Evolutionary conservation across 1,140 invertebrate species (phyloP).

Genomic region (Papilio glaucus): DNA sequence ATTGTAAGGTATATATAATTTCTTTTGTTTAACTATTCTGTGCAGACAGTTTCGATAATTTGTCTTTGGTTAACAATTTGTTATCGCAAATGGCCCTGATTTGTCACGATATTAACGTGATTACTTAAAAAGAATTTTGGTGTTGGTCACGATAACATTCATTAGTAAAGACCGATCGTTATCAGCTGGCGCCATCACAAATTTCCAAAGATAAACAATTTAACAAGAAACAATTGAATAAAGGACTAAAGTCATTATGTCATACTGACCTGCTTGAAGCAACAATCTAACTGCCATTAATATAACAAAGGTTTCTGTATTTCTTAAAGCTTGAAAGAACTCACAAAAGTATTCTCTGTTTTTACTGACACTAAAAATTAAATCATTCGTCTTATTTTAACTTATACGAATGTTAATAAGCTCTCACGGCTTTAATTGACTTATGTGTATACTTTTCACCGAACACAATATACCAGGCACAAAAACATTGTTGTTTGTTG

Average conservation of each 20-base stretch:
- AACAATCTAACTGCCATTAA: not conserved
- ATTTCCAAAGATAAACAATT: conserved; percentile 30
- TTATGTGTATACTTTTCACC: too few species aligned
- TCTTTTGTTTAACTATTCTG: not conserved
- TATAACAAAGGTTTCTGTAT: conserved; percentile 1
- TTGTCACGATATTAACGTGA: conserved; percentile 65
- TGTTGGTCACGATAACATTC: conserved; percentile 53
- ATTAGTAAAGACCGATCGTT: conserved; percentile 49
- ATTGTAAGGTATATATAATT: not conserved
- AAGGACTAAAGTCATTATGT: conserved; percentile 18
- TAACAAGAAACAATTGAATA: conserved; percentile 24
- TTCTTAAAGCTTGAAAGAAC: not conserved
- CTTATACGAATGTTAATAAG: too few species aligned
- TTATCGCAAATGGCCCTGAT: conserved; percentile 70
- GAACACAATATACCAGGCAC: too few species aligned
- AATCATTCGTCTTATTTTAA: too few species aligned
- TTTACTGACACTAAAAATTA: too few species aligned
- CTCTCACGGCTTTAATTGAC: too few species aligned
- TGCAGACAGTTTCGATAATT: conserved; percentile 28
- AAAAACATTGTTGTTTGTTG: too few species aligned
- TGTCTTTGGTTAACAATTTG: conserved; percentile 24
- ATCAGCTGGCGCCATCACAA: conserved; percentile 58
- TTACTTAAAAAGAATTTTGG: conserved; percentile 58
- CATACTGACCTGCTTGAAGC: conserved; percentile 14
- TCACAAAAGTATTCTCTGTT: not conserved